Percentiles rank a stretch among this genome's conserved stretches.
Evolutionary conservation across 2,797 vertebrate genomes (phyloP).

Genomic region (Rhynchonycteris naso): DNA sequence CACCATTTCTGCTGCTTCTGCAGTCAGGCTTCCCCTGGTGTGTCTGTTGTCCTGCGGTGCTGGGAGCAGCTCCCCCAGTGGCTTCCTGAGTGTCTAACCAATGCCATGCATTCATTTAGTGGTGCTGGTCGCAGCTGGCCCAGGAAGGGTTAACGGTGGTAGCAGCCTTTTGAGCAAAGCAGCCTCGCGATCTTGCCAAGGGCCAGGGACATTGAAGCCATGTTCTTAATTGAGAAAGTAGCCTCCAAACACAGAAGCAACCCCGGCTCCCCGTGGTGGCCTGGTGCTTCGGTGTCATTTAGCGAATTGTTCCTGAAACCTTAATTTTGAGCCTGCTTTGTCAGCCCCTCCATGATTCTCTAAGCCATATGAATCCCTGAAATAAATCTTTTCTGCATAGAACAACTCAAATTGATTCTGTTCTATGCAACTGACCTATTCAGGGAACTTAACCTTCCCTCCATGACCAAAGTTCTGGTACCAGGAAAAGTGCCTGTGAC

Average conservation of each 20-base stretch:
- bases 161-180: not conserved
- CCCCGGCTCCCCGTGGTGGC: not conserved
- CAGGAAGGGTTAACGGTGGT: accelerated
- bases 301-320: not conserved
- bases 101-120: accelerated
- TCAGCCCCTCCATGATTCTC: not conserved
- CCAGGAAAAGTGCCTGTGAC: not conserved
- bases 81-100: not conserved
- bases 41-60: too few species aligned
- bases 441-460: not conserved
- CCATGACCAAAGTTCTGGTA: not conserved
- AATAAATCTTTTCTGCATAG: not conserved
- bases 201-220: not conserved
- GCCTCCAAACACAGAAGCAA: not conserved
- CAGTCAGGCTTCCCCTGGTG: not conserved
- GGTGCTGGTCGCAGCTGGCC: not conserved
- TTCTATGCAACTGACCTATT: not conserved
- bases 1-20: not conserved
- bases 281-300: not conserved
- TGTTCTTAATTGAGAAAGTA: not conserved
- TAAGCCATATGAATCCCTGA: not conserved
- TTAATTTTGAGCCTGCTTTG: not conserved
- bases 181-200: not conserved
- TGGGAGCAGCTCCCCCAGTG: not conserved
- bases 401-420: not conserved